Conservation (phyloP, 2,797 vertebrate genomes). For the Onychomys leucogaster region DNA sequence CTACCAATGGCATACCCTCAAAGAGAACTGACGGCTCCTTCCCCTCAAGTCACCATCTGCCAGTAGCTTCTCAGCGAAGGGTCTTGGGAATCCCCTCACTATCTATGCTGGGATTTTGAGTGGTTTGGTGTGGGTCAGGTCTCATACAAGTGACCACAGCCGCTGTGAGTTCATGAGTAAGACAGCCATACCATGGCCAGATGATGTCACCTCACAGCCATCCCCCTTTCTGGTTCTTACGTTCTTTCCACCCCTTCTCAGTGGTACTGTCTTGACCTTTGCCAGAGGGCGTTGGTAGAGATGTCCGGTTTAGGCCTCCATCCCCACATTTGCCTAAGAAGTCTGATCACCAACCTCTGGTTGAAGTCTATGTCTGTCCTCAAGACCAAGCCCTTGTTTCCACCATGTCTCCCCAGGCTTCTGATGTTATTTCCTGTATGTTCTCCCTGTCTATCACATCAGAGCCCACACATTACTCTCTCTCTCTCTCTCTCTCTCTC, state of each 20-base stretch:
- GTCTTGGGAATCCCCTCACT: neutral
- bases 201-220: neutral
- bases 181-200: neutral
- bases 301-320: neutral
- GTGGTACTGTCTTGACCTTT: too few relatives aligned
- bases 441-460: neutral
- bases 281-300: neutral
- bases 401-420: neutral
- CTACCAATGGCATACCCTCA: neutral
- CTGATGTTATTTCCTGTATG: neutral
- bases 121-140: neutral
- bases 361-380: neutral
- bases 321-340: neutral
- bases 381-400: too few relatives aligned
- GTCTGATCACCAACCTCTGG: neutral
- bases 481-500: too few relatives aligned
- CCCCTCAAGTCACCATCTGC: neutral
- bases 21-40: neutral
- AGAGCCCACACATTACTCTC: neutral
- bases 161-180: neutral
- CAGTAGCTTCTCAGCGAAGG: neutral
- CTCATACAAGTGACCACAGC: neutral
- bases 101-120: neutral
- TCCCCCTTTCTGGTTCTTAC: neutral
- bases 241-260: neutral